Base-by-base conservation (phyloP, 2,888 invertebrate species). In the Anagyrus pseudococci region DNA sequence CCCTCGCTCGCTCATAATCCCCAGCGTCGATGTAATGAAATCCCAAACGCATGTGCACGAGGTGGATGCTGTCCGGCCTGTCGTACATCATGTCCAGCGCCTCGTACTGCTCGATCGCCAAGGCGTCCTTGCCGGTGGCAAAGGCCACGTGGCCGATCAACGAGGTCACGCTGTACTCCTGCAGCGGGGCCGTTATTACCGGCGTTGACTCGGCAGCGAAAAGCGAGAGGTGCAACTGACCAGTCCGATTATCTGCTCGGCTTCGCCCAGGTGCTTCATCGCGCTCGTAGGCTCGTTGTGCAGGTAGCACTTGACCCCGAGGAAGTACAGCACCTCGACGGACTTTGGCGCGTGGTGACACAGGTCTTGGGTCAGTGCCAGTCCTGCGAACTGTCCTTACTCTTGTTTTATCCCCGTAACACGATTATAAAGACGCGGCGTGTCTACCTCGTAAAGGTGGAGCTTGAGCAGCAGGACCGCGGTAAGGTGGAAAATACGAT, bases 161-260 rank as follows among this genome's bases (percentile, higher is more conserved):
- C 52, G 73, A 70, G 43, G 71, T 66, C 20, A 74, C 66, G 8
- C 74, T 70, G 29, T 72, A 75, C 53, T 77, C 75, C 77, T 77
- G n/a, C 29, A 10, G 6, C n/a, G n/a, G n/a, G n/a, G n/a, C n/a
- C n/a, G n/a, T n/a, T n/a, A n/a, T n/a, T n/a, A n/a, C n/a, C n/a
- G n/a, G n/a, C n/a, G n/a, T n/a, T n/a, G n/a, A n/a, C n/a, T n/a
- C n/a, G n/a, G n/a, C n/a, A n/a, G n/a, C n/a, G 25, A 56, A 3
- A 7, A 10, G 1, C 37, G 13, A 20, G 17, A n/a, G 10, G 10
- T 17, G 29, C 33, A 37, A 37, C 33, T 37, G 15, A 77, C 77
- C 69, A 72, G 56, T 54, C 77, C 77, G 10, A 75, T 70, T 4
- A 59, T 67, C 4, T 17, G 44, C 59, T 67, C 64, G 20, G 67